phyloP scores from a whole-genome alignment of 2,888 invertebrate genomes.

The Sinohyriopsis cumingii region DNA sequence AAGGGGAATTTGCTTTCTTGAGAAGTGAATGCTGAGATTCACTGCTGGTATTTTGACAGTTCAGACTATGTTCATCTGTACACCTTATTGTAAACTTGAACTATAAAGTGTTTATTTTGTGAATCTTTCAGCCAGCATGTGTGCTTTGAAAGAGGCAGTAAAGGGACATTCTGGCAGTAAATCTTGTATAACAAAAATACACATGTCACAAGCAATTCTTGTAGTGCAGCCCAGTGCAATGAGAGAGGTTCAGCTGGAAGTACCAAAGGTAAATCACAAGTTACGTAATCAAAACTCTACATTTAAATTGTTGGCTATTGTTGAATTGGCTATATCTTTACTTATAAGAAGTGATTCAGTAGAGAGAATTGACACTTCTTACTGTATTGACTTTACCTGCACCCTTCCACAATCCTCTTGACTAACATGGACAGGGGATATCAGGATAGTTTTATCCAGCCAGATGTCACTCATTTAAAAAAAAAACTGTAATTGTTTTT shows the following conservation, averaged over 20 bases:
- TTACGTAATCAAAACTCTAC: not conserved
- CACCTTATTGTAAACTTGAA: not conserved
- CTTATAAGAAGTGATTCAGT: not conserved
- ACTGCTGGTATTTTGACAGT: no score
- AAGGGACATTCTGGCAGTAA: no score
- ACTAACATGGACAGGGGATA: no score
- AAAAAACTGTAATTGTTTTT: no score
- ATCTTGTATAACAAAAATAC: slow-evolving; percentile 23
- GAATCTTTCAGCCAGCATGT: slow-evolving; percentile 76
- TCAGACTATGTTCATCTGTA: no score
- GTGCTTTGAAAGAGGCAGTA: slow-evolving; percentile 73
- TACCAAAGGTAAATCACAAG: slow-evolving; percentile 81
- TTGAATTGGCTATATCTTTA: not conserved
- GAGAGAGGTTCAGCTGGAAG: slow-evolving; percentile 89
- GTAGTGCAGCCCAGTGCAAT: slow-evolving; percentile 88
- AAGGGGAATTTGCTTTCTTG: no score
- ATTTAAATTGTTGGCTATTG: not conserved
- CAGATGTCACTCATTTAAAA: no score
- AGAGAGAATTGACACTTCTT: no score
- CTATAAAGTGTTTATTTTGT: not conserved
- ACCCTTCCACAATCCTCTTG: no score
- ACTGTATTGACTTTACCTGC: no score
- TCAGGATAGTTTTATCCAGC: no score
- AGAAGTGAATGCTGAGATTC: no score
- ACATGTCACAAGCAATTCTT: slow-evolving; percentile 62